Evolutionary conservation across 2,113 vertebrate genomes (phyloP).

Genomic region (Crypturellus undulatus): DNA sequence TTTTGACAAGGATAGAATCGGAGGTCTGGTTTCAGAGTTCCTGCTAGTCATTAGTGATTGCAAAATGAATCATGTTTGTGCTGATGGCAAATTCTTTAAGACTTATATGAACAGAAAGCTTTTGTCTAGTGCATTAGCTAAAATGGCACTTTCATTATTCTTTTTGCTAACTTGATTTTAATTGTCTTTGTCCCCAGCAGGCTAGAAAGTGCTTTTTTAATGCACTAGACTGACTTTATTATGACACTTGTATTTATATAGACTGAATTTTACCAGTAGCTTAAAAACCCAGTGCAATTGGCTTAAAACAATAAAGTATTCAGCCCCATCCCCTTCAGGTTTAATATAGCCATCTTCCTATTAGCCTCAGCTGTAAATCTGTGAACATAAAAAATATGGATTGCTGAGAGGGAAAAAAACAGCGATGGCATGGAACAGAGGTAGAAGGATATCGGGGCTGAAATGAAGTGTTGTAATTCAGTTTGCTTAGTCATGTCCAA

Average conservation of each 20-base stretch:
- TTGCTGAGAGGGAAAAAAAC: background rate
- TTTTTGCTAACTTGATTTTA: conserved; percentile 38
- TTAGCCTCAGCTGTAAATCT: background rate
- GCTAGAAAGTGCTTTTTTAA: conserved; percentile 31
- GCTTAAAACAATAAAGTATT: conserved; percentile 6
- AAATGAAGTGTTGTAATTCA: background rate
- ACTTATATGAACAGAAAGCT: background rate
- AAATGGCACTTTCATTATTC: conserved; percentile 7
- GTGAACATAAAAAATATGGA: background rate
- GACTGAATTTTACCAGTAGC: conserved; percentile 39
- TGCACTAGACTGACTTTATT: conserved; percentile 30
- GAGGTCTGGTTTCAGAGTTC: background rate
- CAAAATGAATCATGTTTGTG: background rate
- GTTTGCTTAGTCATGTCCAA: background rate
- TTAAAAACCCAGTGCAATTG: conserved; percentile 10
- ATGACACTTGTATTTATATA: conserved; percentile 36
- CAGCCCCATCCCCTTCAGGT: background rate
- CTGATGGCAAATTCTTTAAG: background rate
- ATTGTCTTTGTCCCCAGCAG: conserved; percentile 42
- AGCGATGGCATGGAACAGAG: background rate
- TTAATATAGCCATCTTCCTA: background rate
- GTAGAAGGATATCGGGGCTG: background rate
- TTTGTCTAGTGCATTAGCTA: conserved; percentile 11
- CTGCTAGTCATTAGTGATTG: background rate
- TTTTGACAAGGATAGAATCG: background rate